Base-by-base conservation (phyloP, 2,888 invertebrate species). In the Meandrusa payeni region DNA sequence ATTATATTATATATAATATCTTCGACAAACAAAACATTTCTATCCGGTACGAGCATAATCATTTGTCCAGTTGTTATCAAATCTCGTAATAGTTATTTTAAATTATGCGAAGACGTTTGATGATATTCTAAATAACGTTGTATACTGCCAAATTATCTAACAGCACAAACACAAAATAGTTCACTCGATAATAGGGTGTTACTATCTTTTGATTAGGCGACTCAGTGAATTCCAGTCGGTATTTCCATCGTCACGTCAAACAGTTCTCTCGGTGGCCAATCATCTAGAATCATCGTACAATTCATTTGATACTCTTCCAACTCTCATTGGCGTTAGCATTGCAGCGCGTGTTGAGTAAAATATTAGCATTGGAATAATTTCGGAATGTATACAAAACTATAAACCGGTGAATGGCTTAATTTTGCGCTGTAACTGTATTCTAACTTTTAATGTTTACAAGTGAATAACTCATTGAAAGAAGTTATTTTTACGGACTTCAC, bases 61-160 rank as follows among this genome's bases (percentile, higher is more conserved):
- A n/a, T n/a, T n/a, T n/a, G n/a, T n/a, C n/a, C n/a, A n/a, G n/a
- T n/a, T n/a, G n/a, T n/a, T n/a, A n/a, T n/a, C n/a, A n/a, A n/a
- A n/a, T n/a, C n/a, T n/a, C n/a, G n/a, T n/a, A n/a, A n/a, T n/a
- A n/a, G n/a, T n/a, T n/a, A n/a, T n/a, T n/a, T n/a, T n/a, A n/a
- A n/a, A n/a, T n/a, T n/a, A n/a, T 22, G 15, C 5, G 20, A 22
- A 39, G 13, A 23, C 28, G 28, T 38, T 22, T 22, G 12, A 15
- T 10, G 38, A 28, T 13, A 12, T 28, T 7, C 28, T 5, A 11
- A 10, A 22, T 20, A 9, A 9, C 22, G 5, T 23, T 29, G 29
- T 29, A 13, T 29, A 13, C 19, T 39, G 26, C 36, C 36, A 36
- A 36, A 36, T 9, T 29, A 19, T 22, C 12, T 7, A n/a, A n/a